phyloP scores from a whole-genome alignment of 2,797 vertebrate species.

The Merluccius polli region DNA sequence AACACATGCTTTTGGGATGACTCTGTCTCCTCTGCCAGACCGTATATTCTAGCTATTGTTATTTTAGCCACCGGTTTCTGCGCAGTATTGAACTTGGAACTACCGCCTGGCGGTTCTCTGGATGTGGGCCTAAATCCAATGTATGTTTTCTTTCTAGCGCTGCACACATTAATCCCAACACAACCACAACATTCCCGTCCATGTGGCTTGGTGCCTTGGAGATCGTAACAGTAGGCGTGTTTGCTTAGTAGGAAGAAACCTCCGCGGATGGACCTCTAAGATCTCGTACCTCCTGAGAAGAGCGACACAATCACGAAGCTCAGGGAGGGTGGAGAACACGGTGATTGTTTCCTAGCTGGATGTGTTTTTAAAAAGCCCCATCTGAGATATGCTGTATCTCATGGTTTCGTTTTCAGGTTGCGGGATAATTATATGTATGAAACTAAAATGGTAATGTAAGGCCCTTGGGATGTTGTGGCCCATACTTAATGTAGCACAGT shows the following conservation, averaged over 20 bases:
- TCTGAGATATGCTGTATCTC: neutral
- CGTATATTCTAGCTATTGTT: conserved; percentile 40
- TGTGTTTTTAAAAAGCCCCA: neutral
- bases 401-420: neutral
- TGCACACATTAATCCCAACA: neutral
- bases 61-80: conserved; percentile 38
- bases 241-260: conserved; percentile 38
- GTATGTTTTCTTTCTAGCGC: conserved; percentile 25
- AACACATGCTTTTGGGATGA: conserved; percentile 8
- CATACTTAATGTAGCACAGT: neutral
- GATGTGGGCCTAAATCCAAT: conserved; percentile 43
- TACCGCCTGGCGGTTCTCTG: conserved; percentile 36
- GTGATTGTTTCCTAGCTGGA: neutral
- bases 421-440: neutral
- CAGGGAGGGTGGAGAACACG: neutral
- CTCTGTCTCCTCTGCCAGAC: conserved; percentile 25
- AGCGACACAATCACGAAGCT: neutral
- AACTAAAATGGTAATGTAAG: neutral
- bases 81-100: conserved; percentile 52
- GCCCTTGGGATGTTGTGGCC: neutral
- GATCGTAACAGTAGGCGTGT: conserved; percentile 33
- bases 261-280: neutral
- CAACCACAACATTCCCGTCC: neutral
- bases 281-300: neutral
- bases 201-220: conserved; percentile 24